phyloP scores from a whole-genome alignment of 2,888 invertebrate genomes.

The Trisateles emortualis region DNA sequence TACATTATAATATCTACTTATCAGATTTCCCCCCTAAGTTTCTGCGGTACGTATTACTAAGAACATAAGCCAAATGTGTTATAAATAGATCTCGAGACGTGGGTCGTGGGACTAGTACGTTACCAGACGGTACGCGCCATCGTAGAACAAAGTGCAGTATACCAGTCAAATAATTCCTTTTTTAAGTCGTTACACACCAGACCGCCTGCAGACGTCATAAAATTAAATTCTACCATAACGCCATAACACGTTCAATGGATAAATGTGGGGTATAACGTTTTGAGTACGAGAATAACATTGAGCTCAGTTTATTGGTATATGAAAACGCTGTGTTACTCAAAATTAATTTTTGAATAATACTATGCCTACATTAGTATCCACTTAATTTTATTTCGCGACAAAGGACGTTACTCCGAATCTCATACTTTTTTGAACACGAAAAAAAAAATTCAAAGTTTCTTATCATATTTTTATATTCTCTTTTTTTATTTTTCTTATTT shows the following conservation, averaged over 20 bases:
- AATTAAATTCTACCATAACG: constrained; percentile 26
- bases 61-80: constrained; percentile 52
- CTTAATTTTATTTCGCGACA: no score
- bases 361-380: no score
- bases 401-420: no score
- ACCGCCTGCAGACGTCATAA: constrained; percentile 27
- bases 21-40: background rate
- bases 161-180: constrained; percentile 31
- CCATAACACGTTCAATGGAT: background rate
- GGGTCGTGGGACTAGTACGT: constrained; percentile 36
- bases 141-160: constrained; percentile 33
- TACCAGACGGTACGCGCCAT: constrained; percentile 26
- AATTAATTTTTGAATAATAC: no score
- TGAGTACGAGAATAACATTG: background rate
- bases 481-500: no score
- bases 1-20: no score
- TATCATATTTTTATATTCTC: no score
- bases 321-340: no score
- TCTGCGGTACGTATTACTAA: background rate
- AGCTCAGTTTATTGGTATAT: background rate
- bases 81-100: constrained; percentile 63
- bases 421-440: no score
- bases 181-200: constrained; percentile 28
- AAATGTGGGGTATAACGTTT: background rate
- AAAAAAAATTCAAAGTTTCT: no score